Conservation (phyloP, 2,797 vertebrate genomes). For the Pagetopsis macropterus region DNA sequence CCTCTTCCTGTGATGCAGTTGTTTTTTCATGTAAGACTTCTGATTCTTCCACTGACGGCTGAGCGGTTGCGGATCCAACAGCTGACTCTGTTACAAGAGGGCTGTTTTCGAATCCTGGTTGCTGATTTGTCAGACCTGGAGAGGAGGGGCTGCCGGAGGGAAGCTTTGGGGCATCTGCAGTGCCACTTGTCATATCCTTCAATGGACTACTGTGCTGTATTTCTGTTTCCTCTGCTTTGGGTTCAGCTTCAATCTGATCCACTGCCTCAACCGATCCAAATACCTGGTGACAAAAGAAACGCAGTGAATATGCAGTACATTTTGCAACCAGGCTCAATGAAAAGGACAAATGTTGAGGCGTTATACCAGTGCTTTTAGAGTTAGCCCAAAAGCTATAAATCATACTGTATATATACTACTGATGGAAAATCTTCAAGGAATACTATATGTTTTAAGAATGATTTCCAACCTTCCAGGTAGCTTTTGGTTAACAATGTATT, state of each 20-base stretch:
- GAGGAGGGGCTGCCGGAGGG: constrained; percentile 85
- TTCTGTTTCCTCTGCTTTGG: constrained; percentile 82
- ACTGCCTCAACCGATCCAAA: constrained; percentile 92
- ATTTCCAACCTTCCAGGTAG: neutral
- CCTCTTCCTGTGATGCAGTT: constrained; percentile 30
- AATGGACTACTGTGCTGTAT: constrained; percentile 60
- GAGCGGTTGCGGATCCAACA: constrained; percentile 40
- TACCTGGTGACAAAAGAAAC: constrained; percentile 80
- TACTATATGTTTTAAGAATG: neutral
- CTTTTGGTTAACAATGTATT: neutral
- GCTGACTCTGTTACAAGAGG: constrained; percentile 74
- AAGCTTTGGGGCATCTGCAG: constrained; percentile 84
- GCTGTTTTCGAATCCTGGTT: constrained; percentile 82
- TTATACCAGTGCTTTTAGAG: constrained; percentile 8
- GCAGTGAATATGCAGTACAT: neutral
- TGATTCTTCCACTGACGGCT: constrained; percentile 46
- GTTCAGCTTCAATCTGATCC: constrained; percentile 82
- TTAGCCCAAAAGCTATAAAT: constrained; percentile 1
- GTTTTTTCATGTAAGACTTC: constrained; percentile 44
- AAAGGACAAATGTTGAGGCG: constrained; percentile 4
- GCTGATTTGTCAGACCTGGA: constrained; percentile 81
- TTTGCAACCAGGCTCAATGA: neutral
- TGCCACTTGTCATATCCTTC: constrained; percentile 72
- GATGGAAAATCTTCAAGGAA: neutral
- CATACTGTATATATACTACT: constrained; percentile 10